Evolutionary conservation across 2,888 invertebrate species (phyloP), one percentile per base, ranked within the genome.

Genomic region (Diabrotica balteata): DNA sequence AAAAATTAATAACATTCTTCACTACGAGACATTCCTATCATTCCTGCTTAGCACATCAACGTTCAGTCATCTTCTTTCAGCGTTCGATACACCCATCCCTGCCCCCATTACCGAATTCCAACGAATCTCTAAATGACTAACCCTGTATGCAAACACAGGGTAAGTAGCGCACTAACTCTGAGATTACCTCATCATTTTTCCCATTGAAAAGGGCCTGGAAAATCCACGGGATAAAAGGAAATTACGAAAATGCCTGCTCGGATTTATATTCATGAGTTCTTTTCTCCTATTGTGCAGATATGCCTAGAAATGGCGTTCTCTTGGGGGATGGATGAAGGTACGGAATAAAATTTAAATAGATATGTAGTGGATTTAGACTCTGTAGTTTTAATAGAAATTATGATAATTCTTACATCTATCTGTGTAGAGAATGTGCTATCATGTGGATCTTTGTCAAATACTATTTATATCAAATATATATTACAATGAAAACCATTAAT

Each of bases 221-320:
- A 32, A 42, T 47, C 42, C 45, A 32, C n/a, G n/a, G 46, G 22
- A 46, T 54, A 59, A 51, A 64, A 43, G 58, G 59, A 59, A 59
- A 52, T 64, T 22, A 59, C 53, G 64, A 44, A 45, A 64, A 64
- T 64, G 58, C 52, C 54, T 45, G 42, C 22, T 7, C 32, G 49
- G 58, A 64, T 64, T 64, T 64, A 64, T 59, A 64, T 59, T 59
- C 64, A 59, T 64, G 58, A 64, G 17, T 50, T 59, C 58, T 63
- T 57, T 53, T 59, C 51, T 42, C 46, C 54, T 44, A 49, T 64
- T 64, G 54, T 55, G 47, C 7, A 42, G 51, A 59, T 64, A 57
- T 22, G 44, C 46, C 42, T 51, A 9, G 47, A 50, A 22, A 51
- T 32, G 60, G 22, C 44, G 11, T 61, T 45, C 45, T 9, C 2